These are phyloP conservation scores for Morpho deidamia DNA, from an alignment of 2,888 invertebrate genomes.

Conservation along the genomic window DNA sequence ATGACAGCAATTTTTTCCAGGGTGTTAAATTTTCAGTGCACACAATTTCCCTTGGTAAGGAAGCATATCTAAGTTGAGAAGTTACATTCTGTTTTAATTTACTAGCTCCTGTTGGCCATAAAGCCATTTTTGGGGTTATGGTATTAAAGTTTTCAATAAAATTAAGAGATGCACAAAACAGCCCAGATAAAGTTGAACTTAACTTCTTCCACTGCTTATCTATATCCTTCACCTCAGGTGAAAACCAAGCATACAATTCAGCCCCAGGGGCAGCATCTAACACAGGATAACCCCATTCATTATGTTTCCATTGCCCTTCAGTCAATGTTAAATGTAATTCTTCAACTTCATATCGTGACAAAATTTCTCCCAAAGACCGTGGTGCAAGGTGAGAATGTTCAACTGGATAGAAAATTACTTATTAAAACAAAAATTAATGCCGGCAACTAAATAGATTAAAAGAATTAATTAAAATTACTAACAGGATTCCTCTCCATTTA, in stretches of 20 bases:
- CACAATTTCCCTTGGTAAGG: conserved; percentile 96
- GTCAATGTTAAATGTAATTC: conserved; percentile 95
- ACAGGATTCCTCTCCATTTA: conserved; percentile 81
- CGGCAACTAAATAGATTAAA: background rate
- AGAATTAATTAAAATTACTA: conserved; percentile 47
- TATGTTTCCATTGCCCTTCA: conserved; percentile 95
- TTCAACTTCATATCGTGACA: conserved; percentile 89
- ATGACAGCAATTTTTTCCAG: conserved; percentile 98
- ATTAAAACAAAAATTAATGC: too few species aligned
- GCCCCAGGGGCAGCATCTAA: conserved; percentile 95
- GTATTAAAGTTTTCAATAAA: conserved; percentile 93
- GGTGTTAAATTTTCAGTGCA: conserved; percentile 99
- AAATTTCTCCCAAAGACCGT: conserved; percentile 91
- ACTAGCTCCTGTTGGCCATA: conserved; percentile 84
- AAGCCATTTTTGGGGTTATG: conserved; percentile 88
- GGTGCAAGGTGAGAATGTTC: conserved; percentile 93
- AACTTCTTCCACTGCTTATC: conserved; percentile 93
- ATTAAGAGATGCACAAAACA: conserved; percentile 97
- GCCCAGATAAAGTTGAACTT: conserved; percentile 93
- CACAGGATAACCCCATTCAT: conserved; percentile 96
- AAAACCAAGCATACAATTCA: conserved; percentile 96
- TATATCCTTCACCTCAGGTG: conserved; percentile 80
- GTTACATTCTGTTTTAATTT: conserved; percentile 65
- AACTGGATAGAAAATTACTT: conserved; percentile 68
- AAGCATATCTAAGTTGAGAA: conserved; percentile 86